A percentile compares a stretch with the other conserved stretches of the same genome.
These are phyloP conservation scores for Branchinecta sandiegonensis DNA, from an alignment of 2,888 invertebrate genomes.

Conservation along the genomic window DNA sequence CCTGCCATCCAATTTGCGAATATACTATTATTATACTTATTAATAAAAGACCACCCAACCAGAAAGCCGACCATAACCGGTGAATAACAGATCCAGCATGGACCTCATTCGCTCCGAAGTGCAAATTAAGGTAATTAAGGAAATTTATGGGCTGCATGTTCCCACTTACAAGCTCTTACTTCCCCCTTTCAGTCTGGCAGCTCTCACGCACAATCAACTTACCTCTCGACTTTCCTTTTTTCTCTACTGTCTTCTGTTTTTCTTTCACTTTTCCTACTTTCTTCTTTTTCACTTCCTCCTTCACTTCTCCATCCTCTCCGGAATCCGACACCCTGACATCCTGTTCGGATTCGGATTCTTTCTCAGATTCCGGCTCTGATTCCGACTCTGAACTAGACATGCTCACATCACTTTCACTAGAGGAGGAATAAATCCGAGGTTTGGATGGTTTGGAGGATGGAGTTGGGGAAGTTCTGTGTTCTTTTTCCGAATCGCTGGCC, in stretches of 20 bases:
- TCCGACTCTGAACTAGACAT: constrained; percentile 22
- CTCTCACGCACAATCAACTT: not conserved
- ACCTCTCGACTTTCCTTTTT: not conserved
- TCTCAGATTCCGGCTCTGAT: constrained; percentile 27
- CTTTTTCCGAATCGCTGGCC: constrained; percentile 27
- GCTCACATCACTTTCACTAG: constrained; percentile 18
- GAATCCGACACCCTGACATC: constrained; percentile 27
- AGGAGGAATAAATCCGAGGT: constrained; percentile 18
- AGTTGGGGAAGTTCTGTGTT: not conserved
- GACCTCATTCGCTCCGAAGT: too few species aligned
- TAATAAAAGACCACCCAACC: too few species aligned
- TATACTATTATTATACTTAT: too few species aligned
- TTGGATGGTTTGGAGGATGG: not conserved
- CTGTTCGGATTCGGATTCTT: constrained; percentile 27
- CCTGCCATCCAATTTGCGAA: too few species aligned
- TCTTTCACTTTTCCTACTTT: too few species aligned
- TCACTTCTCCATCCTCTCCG: constrained; percentile 27
- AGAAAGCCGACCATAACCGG: too few species aligned
- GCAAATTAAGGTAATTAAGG: too few species aligned
- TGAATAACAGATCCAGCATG: too few species aligned
- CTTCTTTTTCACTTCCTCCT: constrained; percentile 22
- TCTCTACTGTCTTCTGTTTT: too few species aligned
- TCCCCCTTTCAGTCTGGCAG: too few species aligned
- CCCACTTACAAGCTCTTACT: too few species aligned
- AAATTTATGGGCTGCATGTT: too few species aligned